Percentiles rank a stretch among this genome's conserved stretches.
phyloP scores from a whole-genome alignment of 2,113 vertebrate species.

The Tragelaphus buxtoni region DNA sequence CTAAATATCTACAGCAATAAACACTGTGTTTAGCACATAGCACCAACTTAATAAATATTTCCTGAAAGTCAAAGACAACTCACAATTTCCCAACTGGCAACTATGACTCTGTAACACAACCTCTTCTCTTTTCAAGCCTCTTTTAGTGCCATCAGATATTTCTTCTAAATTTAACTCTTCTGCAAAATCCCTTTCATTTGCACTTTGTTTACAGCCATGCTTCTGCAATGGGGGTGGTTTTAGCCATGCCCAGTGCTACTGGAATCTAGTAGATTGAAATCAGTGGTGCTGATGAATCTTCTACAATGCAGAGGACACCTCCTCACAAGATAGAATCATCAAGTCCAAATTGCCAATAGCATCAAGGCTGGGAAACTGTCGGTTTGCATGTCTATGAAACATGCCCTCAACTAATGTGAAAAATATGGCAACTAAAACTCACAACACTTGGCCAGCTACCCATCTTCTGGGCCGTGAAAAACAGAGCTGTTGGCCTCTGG shows the following conservation, averaged over 20 bases:
- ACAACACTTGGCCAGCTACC: background rate
- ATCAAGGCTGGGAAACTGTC: background rate
- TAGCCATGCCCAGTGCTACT: background rate
- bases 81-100: background rate
- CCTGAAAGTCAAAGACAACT: background rate
- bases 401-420: background rate
- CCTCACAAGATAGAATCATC: background rate
- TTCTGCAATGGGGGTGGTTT: background rate
- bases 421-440: background rate
- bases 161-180: background rate
- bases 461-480: background rate
- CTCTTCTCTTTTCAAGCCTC: background rate
- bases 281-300: background rate
- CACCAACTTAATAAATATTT: background rate
- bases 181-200: background rate
- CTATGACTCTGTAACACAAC: background rate
- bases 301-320: background rate
- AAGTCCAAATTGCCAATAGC: background rate
- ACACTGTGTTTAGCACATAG: background rate
- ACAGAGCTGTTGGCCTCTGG: background rate
- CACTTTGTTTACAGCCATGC: background rate
- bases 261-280: background rate
- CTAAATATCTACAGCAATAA: constrained; percentile 24
- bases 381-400: background rate
- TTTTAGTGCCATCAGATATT: background rate